Conservation (phyloP, 1,140 invertebrate species). For the Berghia stephanieae region DNA sequence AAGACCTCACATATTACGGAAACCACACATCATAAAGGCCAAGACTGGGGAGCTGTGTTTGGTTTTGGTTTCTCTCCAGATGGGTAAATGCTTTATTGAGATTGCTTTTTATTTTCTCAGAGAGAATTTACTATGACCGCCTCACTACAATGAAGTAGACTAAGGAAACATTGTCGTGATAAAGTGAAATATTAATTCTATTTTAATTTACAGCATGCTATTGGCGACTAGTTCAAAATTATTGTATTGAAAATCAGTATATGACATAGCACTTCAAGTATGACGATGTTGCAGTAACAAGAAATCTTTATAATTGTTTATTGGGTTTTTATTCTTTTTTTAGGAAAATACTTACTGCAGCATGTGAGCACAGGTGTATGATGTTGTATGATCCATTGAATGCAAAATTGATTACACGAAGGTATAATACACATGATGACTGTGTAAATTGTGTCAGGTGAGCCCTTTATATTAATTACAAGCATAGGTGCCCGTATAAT, state of each 20-base stretch:
- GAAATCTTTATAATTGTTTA: too few relatives aligned
- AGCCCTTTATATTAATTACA: not conserved
- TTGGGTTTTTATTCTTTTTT: constrained; percentile 43
- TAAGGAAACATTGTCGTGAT: too few relatives aligned
- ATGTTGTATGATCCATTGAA: constrained; percentile 88
- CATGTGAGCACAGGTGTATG: constrained; percentile 89
- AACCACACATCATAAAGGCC: constrained; percentile 14
- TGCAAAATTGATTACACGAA: constrained; percentile 77
- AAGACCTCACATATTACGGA: not conserved
- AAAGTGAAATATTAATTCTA: too few relatives aligned
- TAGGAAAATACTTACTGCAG: constrained; percentile 84
- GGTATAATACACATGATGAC: constrained; percentile 85
- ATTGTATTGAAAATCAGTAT: too few relatives aligned
- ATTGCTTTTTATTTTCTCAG: not conserved
- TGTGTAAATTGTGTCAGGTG: constrained; percentile 89
- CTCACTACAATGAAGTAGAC: too few relatives aligned
- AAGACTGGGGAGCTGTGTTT: constrained; percentile 29
- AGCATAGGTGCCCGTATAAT: not conserved
- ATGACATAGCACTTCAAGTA: too few relatives aligned
- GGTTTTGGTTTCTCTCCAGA: constrained; percentile 28
- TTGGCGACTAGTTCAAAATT: too few relatives aligned
- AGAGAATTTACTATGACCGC: not conserved
- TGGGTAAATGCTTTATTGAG: constrained; percentile 14
- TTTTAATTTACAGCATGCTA: too few relatives aligned
- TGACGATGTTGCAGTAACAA: too few relatives aligned